These are phyloP conservation scores for Odontothrips loti DNA, from an alignment of 2,888 invertebrate species.

Conservation along the genomic window DNA sequence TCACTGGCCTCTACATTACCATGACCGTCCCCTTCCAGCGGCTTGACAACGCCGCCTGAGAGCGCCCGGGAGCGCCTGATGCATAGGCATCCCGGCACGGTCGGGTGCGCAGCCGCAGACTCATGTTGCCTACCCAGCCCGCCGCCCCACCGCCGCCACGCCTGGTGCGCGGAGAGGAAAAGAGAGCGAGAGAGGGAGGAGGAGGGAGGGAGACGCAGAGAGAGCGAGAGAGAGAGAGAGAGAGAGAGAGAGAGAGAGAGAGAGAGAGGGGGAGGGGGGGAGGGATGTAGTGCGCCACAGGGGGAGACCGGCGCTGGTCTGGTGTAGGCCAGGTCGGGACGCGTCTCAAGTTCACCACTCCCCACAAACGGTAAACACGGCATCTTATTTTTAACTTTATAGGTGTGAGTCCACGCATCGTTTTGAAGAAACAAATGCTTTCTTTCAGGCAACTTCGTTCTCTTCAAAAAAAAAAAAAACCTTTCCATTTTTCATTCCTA, in stretches of 20 bases:
- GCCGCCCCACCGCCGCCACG: background rate
- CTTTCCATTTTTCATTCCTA: slow-evolving; percentile 11
- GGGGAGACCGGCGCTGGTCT: background rate
- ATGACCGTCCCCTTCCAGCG: background rate
- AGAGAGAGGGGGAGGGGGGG: background rate
- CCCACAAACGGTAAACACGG: background rate
- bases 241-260: background rate
- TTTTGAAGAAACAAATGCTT: background rate
- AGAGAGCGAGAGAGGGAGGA: background rate
- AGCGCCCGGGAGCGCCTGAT: background rate
- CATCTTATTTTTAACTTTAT: slow-evolving; percentile 5
- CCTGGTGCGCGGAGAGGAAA: background rate
- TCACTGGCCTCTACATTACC: background rate
- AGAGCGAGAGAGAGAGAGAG: background rate
- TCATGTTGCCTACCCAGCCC: background rate
- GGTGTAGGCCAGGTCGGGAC: background rate
- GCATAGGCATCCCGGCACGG: background rate
- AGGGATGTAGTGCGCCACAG: background rate
- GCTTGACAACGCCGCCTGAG: background rate
- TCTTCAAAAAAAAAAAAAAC: background rate
- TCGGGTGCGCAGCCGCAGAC: background rate
- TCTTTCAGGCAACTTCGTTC: background rate
- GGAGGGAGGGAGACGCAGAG: background rate
- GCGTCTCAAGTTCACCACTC: background rate
- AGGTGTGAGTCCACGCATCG: background rate